phyloP scores from a whole-genome alignment of 2,888 invertebrate genomes.

The Sinodicranocentrus sp. region DNA sequence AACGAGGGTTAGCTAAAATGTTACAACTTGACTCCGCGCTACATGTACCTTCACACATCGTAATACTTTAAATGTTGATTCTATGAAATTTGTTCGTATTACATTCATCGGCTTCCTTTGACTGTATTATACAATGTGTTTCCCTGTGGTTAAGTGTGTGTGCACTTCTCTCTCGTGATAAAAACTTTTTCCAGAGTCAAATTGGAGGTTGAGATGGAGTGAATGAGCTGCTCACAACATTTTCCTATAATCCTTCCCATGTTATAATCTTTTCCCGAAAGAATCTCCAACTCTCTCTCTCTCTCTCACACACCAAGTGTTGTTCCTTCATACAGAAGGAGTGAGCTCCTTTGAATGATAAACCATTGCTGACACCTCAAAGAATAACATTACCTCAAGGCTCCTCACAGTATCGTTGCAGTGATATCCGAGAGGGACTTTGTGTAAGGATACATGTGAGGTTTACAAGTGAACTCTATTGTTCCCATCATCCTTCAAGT shows the following conservation, averaged over 20 bases:
- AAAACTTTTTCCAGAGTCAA: conserved; percentile 40
- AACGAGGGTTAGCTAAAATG: conserved; percentile 10
- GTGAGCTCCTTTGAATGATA: conserved; percentile 53
- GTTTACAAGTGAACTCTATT: no score
- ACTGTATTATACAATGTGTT: conserved; percentile 59
- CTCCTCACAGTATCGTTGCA: no score
- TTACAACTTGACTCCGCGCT: background rate
- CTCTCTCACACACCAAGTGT: no score
- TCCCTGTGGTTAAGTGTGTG: conserved; percentile 29
- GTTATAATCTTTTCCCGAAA: conserved; percentile 21
- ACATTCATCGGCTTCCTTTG: conserved; percentile 62
- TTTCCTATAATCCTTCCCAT: conserved; percentile 55
- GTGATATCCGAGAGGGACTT: no score
- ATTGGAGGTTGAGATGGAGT: conserved; percentile 23
- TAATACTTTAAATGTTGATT: conserved; percentile 49
- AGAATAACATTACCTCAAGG: conserved; percentile 19
- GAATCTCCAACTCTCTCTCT: conserved; percentile 33
- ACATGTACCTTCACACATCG: conserved; percentile 54
- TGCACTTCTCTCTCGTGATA: conserved; percentile 31
- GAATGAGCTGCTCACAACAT: background rate
- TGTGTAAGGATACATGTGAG: no score
- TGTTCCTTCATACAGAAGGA: background rate
- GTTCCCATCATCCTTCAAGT: no score
- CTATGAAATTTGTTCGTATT: conserved; percentile 55
- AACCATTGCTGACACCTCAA: conserved; percentile 67